Evolutionary conservation across 2,113 vertebrate genomes (phyloP).

Genomic region (Bagarius yarrelli): DNA sequence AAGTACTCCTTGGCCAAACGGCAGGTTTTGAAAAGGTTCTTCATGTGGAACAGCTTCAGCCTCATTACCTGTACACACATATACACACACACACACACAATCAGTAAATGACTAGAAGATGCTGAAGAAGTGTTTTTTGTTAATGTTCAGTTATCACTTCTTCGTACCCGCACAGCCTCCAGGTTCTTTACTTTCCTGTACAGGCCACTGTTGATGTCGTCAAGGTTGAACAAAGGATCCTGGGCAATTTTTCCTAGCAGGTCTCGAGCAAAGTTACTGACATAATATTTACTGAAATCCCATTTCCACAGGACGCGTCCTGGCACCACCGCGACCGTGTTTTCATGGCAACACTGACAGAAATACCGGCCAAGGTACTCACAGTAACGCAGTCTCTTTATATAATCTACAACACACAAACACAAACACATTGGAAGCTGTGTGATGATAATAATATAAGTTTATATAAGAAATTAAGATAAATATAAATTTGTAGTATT

Average conservation of each 20-base stretch:
- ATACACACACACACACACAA: constrained; percentile 9
- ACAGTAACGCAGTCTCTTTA: constrained; percentile 93
- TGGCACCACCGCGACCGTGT: constrained; percentile 84
- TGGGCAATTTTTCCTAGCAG: constrained; percentile 91
- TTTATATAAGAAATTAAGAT: no score
- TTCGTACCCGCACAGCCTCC: constrained; percentile 84
- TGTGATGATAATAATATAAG: neutral
- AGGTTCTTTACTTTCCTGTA: constrained; percentile 90
- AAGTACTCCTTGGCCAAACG: constrained; percentile 88
- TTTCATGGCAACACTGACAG: constrained; percentile 98
- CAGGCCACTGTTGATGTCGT: constrained; percentile 85
- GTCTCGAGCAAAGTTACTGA: constrained; percentile 97
- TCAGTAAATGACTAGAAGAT: neutral
- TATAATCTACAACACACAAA: constrained; percentile 77
- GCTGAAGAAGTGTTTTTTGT: no score
- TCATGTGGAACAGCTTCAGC: constrained; percentile 91
- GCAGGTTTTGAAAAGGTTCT: constrained; percentile 95
- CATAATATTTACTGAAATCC: constrained; percentile 94
- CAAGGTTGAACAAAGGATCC: constrained; percentile 91
- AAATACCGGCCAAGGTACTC: constrained; percentile 97
- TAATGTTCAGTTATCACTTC: neutral
- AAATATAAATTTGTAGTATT: no score
- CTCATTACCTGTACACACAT: constrained; percentile 78
- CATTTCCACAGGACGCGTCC: constrained; percentile 89
- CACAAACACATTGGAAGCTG: neutral